Evolutionary conservation across 2,888 invertebrate species (phyloP), one percentile per base, ranked within the genome.

Genomic region (Xestoiulus laeticollis): DNA sequence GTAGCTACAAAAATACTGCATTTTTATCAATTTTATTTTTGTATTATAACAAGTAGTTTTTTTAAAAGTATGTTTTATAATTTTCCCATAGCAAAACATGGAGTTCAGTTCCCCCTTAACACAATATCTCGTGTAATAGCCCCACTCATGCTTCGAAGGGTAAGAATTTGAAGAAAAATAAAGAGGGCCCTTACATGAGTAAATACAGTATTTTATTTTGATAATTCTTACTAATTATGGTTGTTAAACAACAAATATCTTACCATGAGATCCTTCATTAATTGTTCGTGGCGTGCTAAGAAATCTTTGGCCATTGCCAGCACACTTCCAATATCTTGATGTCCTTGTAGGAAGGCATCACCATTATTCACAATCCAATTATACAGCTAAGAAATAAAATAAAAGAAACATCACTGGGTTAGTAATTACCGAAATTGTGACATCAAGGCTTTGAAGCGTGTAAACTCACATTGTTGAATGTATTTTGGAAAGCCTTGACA

Each of bases 331-430:
- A 96, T 95, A 90, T 95, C 94, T 89, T 94, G 94, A 90, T 95
- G 95, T 78, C 95, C 94, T 90, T 94, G 94, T 85, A 96, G 92
- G 91, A 96, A 96, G 86, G 94, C 93, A 90, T 96, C 95, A 0
- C 95, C 95, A 43, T 95, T 95, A 87, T 94, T 94, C 38, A 94
- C 93, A 87, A 96, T 91, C 96, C 96, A 96, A n/a, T 94, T 94
- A 89, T 95, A 93, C 53, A 96, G 92, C 91, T 93, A 86, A 14
- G 86, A 43, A 87, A 59, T 38, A 86, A 33, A 26, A 22, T 59
- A 48, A 48, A 3, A 38, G 26, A 14, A 30, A 85, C 22, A 26
- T 5, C 8, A 59, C 10, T 30, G 32, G 4, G 6, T 83, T 87
- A 5, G 14, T 14, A 12, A 83, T 78, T 82, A 2, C 19, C 38